Evolutionary conservation across 2,113 vertebrate genomes (phyloP).

Genomic region (Strix uralensis): DNA sequence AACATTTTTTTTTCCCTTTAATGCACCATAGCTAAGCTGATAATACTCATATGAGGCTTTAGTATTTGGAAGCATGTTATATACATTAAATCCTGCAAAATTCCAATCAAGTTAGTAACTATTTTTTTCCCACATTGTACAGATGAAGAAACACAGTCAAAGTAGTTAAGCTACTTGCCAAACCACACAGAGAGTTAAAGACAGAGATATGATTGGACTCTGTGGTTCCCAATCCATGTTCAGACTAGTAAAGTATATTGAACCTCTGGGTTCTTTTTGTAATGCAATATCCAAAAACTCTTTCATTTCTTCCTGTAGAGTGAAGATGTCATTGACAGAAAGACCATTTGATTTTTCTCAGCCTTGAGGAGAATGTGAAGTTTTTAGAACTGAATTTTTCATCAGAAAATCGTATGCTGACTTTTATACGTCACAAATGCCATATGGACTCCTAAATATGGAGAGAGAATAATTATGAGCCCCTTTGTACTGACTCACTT

Average conservation of each 20-base stretch:
- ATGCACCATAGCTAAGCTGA: background rate
- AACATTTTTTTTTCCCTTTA: background rate
- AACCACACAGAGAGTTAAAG: conserved; percentile 49
- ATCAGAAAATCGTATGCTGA: conserved; percentile 58
- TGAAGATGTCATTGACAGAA: conserved; percentile 37
- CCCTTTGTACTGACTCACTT: conserved; percentile 67
- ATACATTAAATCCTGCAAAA: conserved; percentile 27
- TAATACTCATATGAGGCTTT: background rate
- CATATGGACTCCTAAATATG: conserved; percentile 64
- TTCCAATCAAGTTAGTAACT: conserved; percentile 35
- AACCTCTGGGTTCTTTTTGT: conserved; percentile 29
- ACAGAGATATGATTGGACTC: conserved; percentile 25
- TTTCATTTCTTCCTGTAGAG: background rate
- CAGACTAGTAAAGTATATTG: conserved; percentile 18
- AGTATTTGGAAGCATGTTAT: conserved; percentile 13
- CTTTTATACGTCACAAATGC: conserved; percentile 67
- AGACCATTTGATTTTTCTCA: conserved; percentile 51
- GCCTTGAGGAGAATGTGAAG: conserved; percentile 17
- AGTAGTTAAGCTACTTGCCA: conserved; percentile 59
- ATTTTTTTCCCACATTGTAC: conserved; percentile 50
- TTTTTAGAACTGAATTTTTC: conserved; percentile 55
- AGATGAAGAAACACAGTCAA: conserved; percentile 29
- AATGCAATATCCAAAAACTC: background rate
- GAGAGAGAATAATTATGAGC: conserved; percentile 66
- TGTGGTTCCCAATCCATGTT: conserved; percentile 23